A percentile compares a stretch with the other conserved stretches of the same genome.
Conservation (phyloP, 2,797 vertebrate genomes). For the Meda fulgida region DNA sequence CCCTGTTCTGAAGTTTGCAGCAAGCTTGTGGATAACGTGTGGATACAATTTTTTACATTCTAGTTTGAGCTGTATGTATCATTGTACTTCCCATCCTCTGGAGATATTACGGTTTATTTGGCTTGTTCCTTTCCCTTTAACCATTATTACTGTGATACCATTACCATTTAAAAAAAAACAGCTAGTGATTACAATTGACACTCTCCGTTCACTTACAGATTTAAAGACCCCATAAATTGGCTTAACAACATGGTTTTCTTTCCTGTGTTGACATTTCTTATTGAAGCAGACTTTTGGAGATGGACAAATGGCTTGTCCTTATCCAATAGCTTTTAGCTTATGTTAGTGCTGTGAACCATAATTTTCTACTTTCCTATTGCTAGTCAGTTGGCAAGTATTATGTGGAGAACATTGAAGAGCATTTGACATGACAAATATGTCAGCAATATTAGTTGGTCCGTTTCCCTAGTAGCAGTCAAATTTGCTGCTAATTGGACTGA, state of each 20-base stretch:
- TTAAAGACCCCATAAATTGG: background rate
- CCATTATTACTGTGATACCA: background rate
- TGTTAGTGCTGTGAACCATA: background rate
- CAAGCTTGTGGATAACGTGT: conserved; percentile 2
- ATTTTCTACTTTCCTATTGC: background rate
- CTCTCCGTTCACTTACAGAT: background rate
- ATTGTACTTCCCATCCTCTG: conserved; percentile 5
- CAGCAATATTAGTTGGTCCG: background rate
- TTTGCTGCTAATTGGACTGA: no score
- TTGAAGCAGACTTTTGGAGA: background rate
- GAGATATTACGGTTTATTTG: background rate
- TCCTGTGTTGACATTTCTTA: background rate
- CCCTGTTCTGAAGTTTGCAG: conserved; percentile 1
- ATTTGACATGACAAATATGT: background rate
- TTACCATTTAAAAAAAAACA: background rate
- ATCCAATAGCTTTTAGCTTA: background rate
- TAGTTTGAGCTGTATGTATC: background rate
- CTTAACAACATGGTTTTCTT: background rate
- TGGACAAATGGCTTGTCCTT: background rate
- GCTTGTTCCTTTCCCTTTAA: background rate
- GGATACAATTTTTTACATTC: conserved; percentile 5
- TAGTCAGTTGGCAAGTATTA: background rate
- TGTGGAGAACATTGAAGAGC: background rate
- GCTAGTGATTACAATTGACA: background rate
- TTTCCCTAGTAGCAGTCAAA: background rate